Base-by-base conservation (phyloP, 2,888 invertebrate species). In the Idaea biselata region DNA sequence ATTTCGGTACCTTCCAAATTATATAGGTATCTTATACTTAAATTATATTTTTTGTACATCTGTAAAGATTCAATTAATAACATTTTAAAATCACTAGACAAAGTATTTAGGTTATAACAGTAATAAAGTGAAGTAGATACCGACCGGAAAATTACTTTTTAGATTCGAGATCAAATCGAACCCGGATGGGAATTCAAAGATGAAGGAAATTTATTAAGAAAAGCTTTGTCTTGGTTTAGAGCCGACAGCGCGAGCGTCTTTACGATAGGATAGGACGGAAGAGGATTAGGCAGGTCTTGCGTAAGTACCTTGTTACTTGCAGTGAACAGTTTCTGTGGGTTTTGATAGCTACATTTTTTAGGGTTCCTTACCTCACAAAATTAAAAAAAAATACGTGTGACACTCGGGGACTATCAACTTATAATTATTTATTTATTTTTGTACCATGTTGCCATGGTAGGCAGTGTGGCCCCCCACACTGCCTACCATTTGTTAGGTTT, bases 151-250 rank as follows among this genome's bases (percentile, higher is more conserved):
- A 44, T 44, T 44, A 44, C 44, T 44, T 44, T 44, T 14, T 44
- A 44, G 44, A 44, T 44, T 14, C 44, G 44, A 44, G 44, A 14
- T 44, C 14, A 44, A 44, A 44, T 44, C 44, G 44, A 44, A 44
- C 44, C 44, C 44, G 44, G 44, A 44, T 44, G 44, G 14, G 14
- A 44, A 44, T 44, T 44, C 44, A 14, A 44, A 44, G 44, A 44
- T 44, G 44, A 44, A 44, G 44, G 44, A 44, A 44, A 44, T 44
- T 44, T 44, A 44, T 44, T 44, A 44, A 44, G 44, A 44, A 44
- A 44, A 44, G 44, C 44, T 44, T 44, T 44, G 44, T 44, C 44
- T 44, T 44, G 44, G 44, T 44, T 11, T 44, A 44, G 7, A 44
- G 44, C 0, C 5, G 44, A 44, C 44, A 44, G 32, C 32, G 32